Evolutionary conservation across 37 sponge, comb jelly and placozoan genomes (phyloP).

Genomic region (Agelas oroides): DNA sequence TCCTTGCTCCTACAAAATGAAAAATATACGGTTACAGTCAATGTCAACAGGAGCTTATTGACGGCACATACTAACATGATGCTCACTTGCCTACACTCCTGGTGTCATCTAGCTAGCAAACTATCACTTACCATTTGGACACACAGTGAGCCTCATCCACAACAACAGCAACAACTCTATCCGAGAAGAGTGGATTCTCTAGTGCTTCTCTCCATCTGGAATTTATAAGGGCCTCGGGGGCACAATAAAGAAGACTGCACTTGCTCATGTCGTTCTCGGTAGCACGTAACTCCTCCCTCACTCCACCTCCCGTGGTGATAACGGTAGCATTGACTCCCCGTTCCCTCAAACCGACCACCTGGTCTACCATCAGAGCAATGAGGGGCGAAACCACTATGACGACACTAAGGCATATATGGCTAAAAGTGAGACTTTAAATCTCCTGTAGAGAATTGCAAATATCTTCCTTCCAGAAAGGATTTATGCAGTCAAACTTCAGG

Average conservation of each 20-base stretch:
- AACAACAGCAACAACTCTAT: slow-evolving; percentile 9
- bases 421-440: too few species aligned
- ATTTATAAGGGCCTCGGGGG: slow-evolving; percentile 8
- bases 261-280: not conserved
- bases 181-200: not conserved
- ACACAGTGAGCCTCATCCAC: slow-evolving; percentile 54
- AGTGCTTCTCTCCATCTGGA: too few species aligned
- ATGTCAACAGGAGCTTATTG: too few species aligned
- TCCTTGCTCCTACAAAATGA: slow-evolving; percentile 34
- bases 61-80: too few species aligned
- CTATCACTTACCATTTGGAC: slow-evolving; percentile 31
- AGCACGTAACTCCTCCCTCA: not conserved
- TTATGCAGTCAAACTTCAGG: too few species aligned
- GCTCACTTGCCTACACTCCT: too few species aligned
- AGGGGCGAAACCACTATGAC: slow-evolving; percentile 38
- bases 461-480: too few species aligned
- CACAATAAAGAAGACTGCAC: slow-evolving; percentile 12
- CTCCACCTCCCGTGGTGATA: not conserved
- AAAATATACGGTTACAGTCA: too few species aligned
- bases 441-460: too few species aligned
- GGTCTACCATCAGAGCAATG: slow-evolving; percentile 36
- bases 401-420: too few species aligned
- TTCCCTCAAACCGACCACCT: slow-evolving; percentile 9
- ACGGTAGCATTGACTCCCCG: not conserved
- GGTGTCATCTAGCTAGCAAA: too few species aligned